Base-by-base conservation (phyloP, 2,113 vertebrate species). In the Grus americana region DNA sequence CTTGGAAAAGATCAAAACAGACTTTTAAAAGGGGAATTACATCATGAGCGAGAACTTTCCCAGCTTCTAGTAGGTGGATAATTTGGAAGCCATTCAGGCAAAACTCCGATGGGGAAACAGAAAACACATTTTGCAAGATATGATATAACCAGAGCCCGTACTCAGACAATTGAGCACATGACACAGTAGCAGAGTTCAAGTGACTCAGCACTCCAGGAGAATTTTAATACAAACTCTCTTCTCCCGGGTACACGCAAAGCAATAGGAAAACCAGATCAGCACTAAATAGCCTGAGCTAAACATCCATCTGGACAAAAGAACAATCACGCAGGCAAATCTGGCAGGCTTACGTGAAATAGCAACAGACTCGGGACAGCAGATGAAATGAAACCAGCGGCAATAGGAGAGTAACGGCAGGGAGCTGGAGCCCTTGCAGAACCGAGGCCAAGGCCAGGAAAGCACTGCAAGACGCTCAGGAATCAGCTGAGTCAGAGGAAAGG, bases 261-360 rank as follows among this genome's bases (percentile, higher is more conserved):
- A 97, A 96, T 95, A 86, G 92, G 49, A 96, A 95, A 96, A 96
- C 19, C 95, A 97, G 94, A 97, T 94, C 96, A 96, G 95, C 95
- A 94, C 79, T 93, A 96, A 93, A 93, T 58, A 92, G 90, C 87
- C 92, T 94, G 90, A 95, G 87, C 74, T 94, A 93, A 96, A 93
- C 92, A 95, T 93, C 83, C 87, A 79, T 94, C 92, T 96, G 94
- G 92, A 97, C 95, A 96, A 96, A 97, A 92, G 95, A 96, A 94
- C 79, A 95, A 88, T 85, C 59, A 27, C 24, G 59, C 74, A 95
- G 92, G 90, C 90, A 88, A 90, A 92, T 96, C 95, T 95, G 94
- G 90, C 94, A 92, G 92, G 90, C 81, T 96, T 88, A 66, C 29
- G 79, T 66, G 78, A 92, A 93, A 93, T 8, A 94, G 87, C 58